Evolutionary conservation across 2,797 vertebrate species (phyloP), one percentile per base, ranked within the genome.

Genomic region (Danio tinwini): DNA sequence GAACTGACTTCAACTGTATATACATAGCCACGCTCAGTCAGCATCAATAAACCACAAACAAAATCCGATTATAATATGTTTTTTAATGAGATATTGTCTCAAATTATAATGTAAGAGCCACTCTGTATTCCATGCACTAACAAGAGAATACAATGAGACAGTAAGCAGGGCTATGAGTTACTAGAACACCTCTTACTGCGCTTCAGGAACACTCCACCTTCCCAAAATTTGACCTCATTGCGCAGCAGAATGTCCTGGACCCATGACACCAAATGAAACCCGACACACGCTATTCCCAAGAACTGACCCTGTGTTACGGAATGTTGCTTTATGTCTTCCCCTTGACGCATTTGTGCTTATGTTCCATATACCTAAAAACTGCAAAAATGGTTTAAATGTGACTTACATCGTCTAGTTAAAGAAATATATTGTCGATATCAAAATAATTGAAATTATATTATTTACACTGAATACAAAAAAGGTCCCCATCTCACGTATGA

Each of bases 381-480:
- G 79, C 71, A 63, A 84, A 73, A 85, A 80, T 74, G 50, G 68
- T 74, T 29, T 64, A 82, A 75, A 71, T 85, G 77, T 72, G 69
- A 81, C 86, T 82, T 85, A 86, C 85, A 78, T 87, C 88, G 21
- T 89, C 70, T 82, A 88, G 84, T 86, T 88, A 90, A 93, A 93
- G 87, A 93, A 93, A 93, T 93, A 94, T 91, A 91, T 90, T 89
- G 89, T 92, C 85, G 88, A 90, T 94, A 94, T 93, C 91, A 94
- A 94, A 94, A 94, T 93, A 94, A 94, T 93, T 92, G 74, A 90
- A 94, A 91, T 91, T 87, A 91, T 92, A 92, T 92, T 93, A 93
- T 93, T 91, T 93, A 94, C 92, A 93, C 87, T 88, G 91, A 89
- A 91, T 93, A 92, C 86, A 92, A 93, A 93, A 90, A 88, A 90